These are phyloP conservation scores for Epinotia bilunana DNA, from an alignment of 2,888 invertebrate species.

Conservation along the genomic window DNA sequence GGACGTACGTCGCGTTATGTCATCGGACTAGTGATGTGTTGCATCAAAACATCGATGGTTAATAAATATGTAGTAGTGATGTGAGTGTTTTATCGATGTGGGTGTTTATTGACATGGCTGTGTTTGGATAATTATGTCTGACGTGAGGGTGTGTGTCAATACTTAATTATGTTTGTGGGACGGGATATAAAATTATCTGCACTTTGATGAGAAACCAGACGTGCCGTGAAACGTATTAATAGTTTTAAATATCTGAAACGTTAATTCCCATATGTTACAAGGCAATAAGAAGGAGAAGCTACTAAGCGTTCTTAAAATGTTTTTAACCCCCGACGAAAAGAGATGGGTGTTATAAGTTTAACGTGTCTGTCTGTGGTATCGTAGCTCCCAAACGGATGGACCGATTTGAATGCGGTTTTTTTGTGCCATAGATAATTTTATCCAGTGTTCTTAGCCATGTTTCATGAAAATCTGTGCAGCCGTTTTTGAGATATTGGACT, in stretches of 20 bases:
- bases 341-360: no score
- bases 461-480: no score
- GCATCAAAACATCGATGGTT: slow-evolving; percentile 56
- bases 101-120: background rate
- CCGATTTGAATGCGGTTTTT: no score
- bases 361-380: no score
- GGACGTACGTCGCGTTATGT: slow-evolving; percentile 53
- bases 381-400: no score
- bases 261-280: background rate
- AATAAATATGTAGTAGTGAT: slow-evolving; percentile 18
- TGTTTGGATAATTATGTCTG: slow-evolving; percentile 13
- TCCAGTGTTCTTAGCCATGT: no score
- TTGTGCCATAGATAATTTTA: no score
- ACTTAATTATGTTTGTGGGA: background rate
- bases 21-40: slow-evolving; percentile 63
- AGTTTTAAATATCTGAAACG: background rate
- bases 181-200: slow-evolving; percentile 4
- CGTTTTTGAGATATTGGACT: no score
- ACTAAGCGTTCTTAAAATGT: background rate
- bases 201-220: background rate
- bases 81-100: slow-evolving; percentile 23
- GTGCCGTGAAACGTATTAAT: background rate
- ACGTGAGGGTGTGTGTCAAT: background rate
- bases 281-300: background rate
- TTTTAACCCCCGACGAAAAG: no score